Conservation (phyloP, 2,888 invertebrate species). For the Caenorhabditis sp. region DNA sequence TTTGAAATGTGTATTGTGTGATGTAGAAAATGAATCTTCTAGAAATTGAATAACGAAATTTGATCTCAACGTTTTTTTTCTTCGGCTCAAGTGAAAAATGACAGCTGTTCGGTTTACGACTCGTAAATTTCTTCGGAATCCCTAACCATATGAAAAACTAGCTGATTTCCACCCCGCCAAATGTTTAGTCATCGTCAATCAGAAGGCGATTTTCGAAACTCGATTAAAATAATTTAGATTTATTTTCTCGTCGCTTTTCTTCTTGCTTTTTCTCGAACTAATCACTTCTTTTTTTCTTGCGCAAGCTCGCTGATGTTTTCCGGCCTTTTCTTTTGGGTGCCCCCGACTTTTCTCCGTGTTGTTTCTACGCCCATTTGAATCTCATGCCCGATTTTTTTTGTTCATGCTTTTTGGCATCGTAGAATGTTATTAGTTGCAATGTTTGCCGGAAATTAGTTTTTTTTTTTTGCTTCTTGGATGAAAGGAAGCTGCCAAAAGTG, state of each 20-base stretch:
- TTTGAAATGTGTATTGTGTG: slow-evolving; percentile 1
- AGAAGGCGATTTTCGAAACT: not conserved
- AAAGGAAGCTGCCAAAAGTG: not conserved
- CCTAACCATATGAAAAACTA: too few species aligned
- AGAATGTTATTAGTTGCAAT: not conserved
- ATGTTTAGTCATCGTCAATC: not conserved
- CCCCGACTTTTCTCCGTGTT: too few species aligned
- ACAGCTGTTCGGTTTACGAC: not conserved
- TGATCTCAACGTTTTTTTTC: not conserved
- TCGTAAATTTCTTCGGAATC: not conserved
- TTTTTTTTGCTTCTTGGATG: not conserved
- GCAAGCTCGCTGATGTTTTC: not conserved
- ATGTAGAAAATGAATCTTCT: not conserved
- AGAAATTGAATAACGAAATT: not conserved
- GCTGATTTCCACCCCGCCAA: too few species aligned
- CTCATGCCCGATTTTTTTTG: too few species aligned
- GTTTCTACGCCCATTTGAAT: too few species aligned
- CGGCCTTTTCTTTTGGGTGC: not conserved
- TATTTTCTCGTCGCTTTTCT: not conserved
- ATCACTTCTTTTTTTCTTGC: not conserved
- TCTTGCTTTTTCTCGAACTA: not conserved
- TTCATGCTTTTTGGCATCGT: not conserved
- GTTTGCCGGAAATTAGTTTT: not conserved
- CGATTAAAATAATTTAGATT: not conserved
- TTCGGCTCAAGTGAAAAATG: not conserved